Conservation (phyloP, 2,797 vertebrate genomes). For the Nannoperca australis region DNA sequence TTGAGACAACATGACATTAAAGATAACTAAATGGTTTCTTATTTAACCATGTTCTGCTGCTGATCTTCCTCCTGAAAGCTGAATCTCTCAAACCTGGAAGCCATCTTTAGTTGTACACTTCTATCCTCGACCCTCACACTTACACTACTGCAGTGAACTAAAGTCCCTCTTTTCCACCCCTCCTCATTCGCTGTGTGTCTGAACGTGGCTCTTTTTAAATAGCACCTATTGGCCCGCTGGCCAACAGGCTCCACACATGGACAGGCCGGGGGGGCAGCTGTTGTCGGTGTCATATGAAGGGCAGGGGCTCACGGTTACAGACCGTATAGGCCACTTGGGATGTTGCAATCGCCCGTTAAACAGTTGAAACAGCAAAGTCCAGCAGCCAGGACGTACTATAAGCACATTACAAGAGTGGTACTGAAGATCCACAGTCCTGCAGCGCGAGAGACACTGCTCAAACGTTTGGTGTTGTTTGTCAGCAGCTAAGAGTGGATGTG, state of each 20-base stretch:
- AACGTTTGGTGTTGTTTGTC: background rate
- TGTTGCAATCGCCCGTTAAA: slow-evolving; percentile 57
- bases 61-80: slow-evolving; percentile 11
- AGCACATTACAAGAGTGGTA: background rate
- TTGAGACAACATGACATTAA: background rate
- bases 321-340: slow-evolving; percentile 29
- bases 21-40: background rate
- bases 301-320: slow-evolving; percentile 39
- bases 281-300: slow-evolving; percentile 76
- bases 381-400: background rate
- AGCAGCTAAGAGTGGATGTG: background rate
- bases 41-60: background rate
- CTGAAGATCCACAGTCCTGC: too few relatives aligned
- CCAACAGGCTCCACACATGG: slow-evolving; percentile 67
- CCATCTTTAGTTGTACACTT: background rate
- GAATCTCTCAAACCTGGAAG: background rate
- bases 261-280: slow-evolving; percentile 70
- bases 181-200: slow-evolving; percentile 22
- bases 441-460: background rate
- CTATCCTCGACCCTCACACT: background rate
- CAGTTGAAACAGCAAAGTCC: slow-evolving; percentile 36
- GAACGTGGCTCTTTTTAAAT: slow-evolving; percentile 72
- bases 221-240: slow-evolving; percentile 41
- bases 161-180: background rate
- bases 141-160: background rate